A percentile compares a stretch with the other conserved stretches of the same genome.
These are phyloP conservation scores for Tholera decimalis DNA, from an alignment of 2,888 invertebrate genomes.

Conservation along the genomic window DNA sequence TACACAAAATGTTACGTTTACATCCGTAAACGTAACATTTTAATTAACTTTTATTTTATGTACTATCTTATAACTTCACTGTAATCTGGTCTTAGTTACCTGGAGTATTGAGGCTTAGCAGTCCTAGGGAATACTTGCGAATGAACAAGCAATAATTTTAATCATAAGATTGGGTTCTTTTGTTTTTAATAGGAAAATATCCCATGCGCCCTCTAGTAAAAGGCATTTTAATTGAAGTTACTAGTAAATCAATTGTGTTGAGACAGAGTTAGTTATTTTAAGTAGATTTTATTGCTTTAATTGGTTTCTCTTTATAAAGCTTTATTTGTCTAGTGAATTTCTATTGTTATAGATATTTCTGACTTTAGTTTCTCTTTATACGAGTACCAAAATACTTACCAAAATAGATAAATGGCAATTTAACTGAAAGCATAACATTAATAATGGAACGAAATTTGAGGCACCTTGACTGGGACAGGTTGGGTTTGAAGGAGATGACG, in stretches of 20 bases:
- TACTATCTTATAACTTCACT: conserved; percentile 29
- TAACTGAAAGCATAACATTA: too few species aligned
- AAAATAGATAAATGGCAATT: background rate
- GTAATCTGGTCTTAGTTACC: conserved; percentile 41
- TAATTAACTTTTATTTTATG: conserved; percentile 21
- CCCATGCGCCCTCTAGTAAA: conserved; percentile 22
- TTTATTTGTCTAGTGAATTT: conserved; percentile 16
- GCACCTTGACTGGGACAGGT: too few species aligned
- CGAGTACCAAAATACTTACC: too few species aligned
- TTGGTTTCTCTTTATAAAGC: background rate
- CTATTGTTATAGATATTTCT: background rate
- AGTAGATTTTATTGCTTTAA: background rate
- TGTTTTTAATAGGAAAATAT: conserved; percentile 29
- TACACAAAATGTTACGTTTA: background rate
- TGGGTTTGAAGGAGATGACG: too few species aligned
- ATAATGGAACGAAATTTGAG: too few species aligned
- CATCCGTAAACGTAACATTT: conserved; percentile 11
- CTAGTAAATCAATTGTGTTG: conserved; percentile 30
- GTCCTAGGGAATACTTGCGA: conserved; percentile 46
- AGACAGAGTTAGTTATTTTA: conserved; percentile 10
- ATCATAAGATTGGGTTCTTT: conserved; percentile 47
- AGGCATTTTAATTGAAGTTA: conserved; percentile 39
- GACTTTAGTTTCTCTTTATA: background rate
- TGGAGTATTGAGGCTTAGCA: conserved; percentile 48
- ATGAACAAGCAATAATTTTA: conserved; percentile 47